Evolutionary conservation across 1,140 invertebrate genomes (phyloP), one percentile per base, ranked within the genome.

Genomic region (Pachyrhynchus sulphureomaculatus): DNA sequence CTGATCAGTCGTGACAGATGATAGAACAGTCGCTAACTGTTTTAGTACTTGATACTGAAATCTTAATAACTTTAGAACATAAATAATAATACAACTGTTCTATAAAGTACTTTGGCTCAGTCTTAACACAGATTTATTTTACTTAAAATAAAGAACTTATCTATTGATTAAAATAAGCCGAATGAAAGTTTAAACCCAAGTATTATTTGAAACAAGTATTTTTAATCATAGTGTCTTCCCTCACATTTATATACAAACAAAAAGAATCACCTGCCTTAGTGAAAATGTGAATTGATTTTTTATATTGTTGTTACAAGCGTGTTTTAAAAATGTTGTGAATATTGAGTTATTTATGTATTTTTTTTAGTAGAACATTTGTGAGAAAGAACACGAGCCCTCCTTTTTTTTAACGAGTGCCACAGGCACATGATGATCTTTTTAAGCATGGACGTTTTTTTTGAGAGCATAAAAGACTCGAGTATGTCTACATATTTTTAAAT

Each of bases 191-290:
- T 18, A 48, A 23, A 32, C 23, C 15, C 41, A 53, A 61, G 41
- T 45, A 52, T 47, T 61, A 52, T 53, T 33, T 18, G 13, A 34
- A 20, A 41, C 9, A 18, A 44, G 36, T 59, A 61, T 51, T 33
- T 12, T 59, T n/a, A 36, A 41, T 47, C 47, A 42, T 61, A 45
- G 39, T 24, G 47, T 49, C 47, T 49, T 49, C 39, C 34, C 34
- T 13, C n/a, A 15, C 39, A 42, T 42, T 42, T 42, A 37, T 15
- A 36, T 17, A 18, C 18, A 42, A n/a, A 37, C 10, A 13, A 37
- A n/a, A n/a, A 42, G 15, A 20, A 18, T 42, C 18, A 42, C 39
- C 34, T 61, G 58, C 58, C 58, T 61, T 61, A 61, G 49, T 41
- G 37, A 51, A 59, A 59, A 42, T 42, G 57, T 52, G 47, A 60